These are phyloP conservation scores for Lethenteron reissneri DNA, from an alignment of 2,113 vertebrate species.

Conservation along the genomic window DNA sequence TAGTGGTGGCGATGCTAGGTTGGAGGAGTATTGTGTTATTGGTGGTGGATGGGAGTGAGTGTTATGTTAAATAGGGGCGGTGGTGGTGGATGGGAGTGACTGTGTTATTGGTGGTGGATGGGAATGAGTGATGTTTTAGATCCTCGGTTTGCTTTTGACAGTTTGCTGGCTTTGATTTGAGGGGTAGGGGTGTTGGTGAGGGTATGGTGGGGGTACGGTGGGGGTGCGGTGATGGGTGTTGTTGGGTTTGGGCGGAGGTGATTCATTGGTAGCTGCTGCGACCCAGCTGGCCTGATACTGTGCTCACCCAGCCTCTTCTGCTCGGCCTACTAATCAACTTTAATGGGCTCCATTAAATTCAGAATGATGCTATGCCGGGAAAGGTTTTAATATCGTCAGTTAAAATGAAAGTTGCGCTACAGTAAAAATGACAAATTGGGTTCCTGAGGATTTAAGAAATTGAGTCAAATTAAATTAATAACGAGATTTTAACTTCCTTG, in stretches of 20 bases:
- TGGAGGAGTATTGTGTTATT: too few relatives aligned
- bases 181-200: too few relatives aligned
- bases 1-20: too few relatives aligned
- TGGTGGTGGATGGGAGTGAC: too few relatives aligned
- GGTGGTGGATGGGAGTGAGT: too few relatives aligned
- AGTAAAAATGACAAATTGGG: slow-evolving; percentile 1
- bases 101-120: too few relatives aligned
- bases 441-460: slow-evolving; percentile 2
- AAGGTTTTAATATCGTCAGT: neutral
- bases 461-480: slow-evolving; percentile 4
- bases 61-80: too few relatives aligned
- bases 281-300: neutral
- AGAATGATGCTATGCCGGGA: neutral
- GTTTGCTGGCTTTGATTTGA: too few relatives aligned
- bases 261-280: neutral
- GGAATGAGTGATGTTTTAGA: too few relatives aligned
- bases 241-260: neutral
- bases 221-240: too few relatives aligned
- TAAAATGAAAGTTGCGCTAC: slow-evolving; percentile 4
- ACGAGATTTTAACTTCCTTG: slow-evolving; percentile 1
- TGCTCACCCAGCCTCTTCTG: neutral
- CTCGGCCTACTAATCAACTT: neutral
- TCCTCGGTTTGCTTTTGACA: too few relatives aligned
- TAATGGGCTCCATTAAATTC: slow-evolving; percentile 6
- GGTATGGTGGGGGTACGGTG: too few relatives aligned